Evolutionary conservation across 2,797 vertebrate genomes (phyloP).

Genomic region (Crypturellus tataupa): DNA sequence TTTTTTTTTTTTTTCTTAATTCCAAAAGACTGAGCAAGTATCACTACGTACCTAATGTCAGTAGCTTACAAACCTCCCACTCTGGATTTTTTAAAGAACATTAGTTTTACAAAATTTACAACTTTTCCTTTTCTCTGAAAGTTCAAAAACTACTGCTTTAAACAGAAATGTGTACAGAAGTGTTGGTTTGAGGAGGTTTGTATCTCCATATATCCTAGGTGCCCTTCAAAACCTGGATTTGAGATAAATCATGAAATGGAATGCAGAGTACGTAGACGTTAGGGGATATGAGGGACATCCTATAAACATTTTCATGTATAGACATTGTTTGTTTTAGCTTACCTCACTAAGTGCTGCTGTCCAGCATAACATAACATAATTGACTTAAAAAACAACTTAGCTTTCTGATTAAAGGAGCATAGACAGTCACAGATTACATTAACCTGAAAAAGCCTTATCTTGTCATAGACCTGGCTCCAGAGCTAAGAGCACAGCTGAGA

Average conservation of each 20-base stretch:
- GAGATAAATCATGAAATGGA: background rate
- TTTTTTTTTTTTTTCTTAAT: background rate
- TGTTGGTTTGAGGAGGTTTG: background rate
- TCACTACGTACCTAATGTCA: background rate
- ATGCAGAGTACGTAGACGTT: background rate
- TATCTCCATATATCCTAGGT: background rate
- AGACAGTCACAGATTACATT: background rate
- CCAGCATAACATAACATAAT: background rate
- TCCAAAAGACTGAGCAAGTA: background rate
- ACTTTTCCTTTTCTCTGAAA: background rate
- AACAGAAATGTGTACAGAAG: background rate
- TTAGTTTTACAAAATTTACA: background rate
- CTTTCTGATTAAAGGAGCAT: background rate
- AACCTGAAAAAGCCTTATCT: background rate
- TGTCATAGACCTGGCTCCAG: background rate
- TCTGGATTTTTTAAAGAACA: background rate
- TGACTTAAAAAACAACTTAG: background rate
- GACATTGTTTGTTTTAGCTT: background rate
- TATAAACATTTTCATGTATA: background rate
- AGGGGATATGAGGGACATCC: background rate
- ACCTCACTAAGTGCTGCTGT: background rate
- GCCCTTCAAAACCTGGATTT: background rate
- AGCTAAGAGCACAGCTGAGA: background rate
- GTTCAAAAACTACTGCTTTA: background rate
- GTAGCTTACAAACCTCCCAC: background rate